Conservation (phyloP, 2,113 vertebrate species). For the Chelonoidis abingdonii region DNA sequence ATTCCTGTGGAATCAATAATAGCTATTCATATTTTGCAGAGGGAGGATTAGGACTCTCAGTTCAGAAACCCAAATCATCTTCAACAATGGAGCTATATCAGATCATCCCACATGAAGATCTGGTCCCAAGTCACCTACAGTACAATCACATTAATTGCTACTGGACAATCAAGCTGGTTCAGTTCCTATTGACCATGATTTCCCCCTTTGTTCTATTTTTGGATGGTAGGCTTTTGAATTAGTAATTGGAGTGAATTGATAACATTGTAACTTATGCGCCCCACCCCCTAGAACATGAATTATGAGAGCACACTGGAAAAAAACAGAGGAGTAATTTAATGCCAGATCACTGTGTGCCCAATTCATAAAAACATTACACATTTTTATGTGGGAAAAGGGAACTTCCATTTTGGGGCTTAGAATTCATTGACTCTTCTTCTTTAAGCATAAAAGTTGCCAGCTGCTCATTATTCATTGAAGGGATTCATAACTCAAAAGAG, state of each 20-base stretch:
- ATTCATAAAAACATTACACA: slow-evolving; percentile 59
- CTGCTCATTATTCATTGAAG: slow-evolving; percentile 69
- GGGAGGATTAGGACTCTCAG: slow-evolving; percentile 41
- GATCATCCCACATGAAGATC: slow-evolving; percentile 70
- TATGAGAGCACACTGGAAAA: slow-evolving; percentile 15
- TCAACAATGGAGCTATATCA: slow-evolving; percentile 22
- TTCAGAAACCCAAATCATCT: slow-evolving; percentile 51
- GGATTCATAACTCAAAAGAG: slow-evolving; percentile 70
- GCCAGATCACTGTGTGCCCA: slow-evolving; percentile 32
- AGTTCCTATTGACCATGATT: slow-evolving; percentile 63
- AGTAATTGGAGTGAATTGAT: slow-evolving; percentile 70
- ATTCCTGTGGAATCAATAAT: not conserved
- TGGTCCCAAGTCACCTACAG: slow-evolving; percentile 56
- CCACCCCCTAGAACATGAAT: slow-evolving; percentile 61
- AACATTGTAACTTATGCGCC: slow-evolving; percentile 10
- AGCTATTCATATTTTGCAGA: slow-evolving; percentile 14
- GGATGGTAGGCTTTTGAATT: slow-evolving; percentile 67
- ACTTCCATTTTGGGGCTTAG: slow-evolving; percentile 46
- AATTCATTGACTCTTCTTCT: slow-evolving; percentile 68
- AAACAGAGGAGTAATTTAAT: slow-evolving; percentile 63
- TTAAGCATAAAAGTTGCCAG: slow-evolving; percentile 73
- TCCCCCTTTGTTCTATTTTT: slow-evolving; percentile 66
- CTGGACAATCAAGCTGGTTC: slow-evolving; percentile 57
- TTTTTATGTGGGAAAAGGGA: slow-evolving; percentile 45
- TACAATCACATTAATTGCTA: slow-evolving; percentile 44